Conservation (phyloP, 2,797 vertebrate genomes). For the Pyrocephalus nanus region DNA sequence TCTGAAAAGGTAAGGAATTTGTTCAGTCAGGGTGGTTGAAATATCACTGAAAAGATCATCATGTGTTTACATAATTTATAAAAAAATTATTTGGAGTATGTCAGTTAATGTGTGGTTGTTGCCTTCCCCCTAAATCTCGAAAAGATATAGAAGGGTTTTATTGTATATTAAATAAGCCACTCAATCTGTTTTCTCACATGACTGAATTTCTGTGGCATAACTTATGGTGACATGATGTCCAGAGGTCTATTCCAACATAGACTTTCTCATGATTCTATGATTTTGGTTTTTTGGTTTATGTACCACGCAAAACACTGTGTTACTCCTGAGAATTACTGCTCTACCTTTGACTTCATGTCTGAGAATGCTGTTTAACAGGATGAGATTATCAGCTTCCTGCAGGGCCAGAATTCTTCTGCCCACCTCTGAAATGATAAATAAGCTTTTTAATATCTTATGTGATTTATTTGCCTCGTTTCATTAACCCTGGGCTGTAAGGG, state of each 20-base stretch:
- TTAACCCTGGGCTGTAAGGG: neutral
- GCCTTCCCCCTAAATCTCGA: neutral
- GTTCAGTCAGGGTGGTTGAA: neutral
- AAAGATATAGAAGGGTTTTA: neutral
- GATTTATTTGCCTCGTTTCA: neutral
- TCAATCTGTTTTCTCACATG: neutral
- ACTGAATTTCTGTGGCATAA: neutral
- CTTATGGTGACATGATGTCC: neutral
- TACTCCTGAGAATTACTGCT: neutral
- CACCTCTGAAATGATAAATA: neutral
- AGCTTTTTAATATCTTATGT: neutral
- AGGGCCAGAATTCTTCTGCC: neutral
- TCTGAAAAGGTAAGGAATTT: conserved; percentile 87
- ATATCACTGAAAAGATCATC: neutral
- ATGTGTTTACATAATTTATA: neutral
- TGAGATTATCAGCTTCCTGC: neutral
- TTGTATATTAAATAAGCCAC: neutral
- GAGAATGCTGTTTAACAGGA: neutral
- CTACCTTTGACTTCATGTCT: neutral
- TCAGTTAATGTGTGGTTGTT: neutral
- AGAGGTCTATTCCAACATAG: neutral
- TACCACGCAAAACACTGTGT: neutral
- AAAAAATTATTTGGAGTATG: rapidly evolving
- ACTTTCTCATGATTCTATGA: neutral
- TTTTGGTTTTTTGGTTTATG: neutral